These are phyloP conservation scores for Uria aalge DNA, from an alignment of 2,113 vertebrate genomes.

Conservation along the genomic window DNA sequence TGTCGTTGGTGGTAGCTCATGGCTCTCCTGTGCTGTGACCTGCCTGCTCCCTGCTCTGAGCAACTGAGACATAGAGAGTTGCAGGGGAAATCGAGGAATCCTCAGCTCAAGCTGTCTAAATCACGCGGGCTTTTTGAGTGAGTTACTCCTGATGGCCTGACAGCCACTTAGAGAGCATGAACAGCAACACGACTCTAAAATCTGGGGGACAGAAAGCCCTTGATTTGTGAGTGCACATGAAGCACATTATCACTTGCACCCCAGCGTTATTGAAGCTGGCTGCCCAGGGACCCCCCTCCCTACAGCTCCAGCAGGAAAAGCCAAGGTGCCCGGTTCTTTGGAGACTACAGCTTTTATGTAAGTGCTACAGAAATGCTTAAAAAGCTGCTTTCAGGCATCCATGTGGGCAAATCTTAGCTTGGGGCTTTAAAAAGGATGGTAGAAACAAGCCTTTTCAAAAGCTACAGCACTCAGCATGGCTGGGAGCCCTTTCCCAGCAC, in stretches of 20 bases:
- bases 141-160: neutral
- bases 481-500: neutral
- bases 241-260: neutral
- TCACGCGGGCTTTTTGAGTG: neutral
- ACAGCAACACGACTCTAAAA: neutral
- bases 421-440: neutral
- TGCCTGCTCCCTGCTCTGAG: neutral
- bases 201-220: neutral
- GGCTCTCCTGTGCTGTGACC: neutral
- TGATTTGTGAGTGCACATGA: neutral
- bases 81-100: neutral
- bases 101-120: neutral
- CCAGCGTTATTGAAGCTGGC: neutral
- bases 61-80: neutral
- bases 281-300: neutral
- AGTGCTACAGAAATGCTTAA: neutral
- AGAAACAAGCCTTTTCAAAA: neutral
- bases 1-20: rapidly evolving
- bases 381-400: neutral
- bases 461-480: neutral
- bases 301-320: neutral
- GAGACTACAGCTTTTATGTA: neutral
- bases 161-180: neutral
- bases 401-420: neutral
- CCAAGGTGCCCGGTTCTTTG: neutral